Percentiles rank a stretch among this genome's conserved stretches.
Evolutionary conservation across 2,888 invertebrate genomes (phyloP).

Genomic region (Ischnura elegans): DNA sequence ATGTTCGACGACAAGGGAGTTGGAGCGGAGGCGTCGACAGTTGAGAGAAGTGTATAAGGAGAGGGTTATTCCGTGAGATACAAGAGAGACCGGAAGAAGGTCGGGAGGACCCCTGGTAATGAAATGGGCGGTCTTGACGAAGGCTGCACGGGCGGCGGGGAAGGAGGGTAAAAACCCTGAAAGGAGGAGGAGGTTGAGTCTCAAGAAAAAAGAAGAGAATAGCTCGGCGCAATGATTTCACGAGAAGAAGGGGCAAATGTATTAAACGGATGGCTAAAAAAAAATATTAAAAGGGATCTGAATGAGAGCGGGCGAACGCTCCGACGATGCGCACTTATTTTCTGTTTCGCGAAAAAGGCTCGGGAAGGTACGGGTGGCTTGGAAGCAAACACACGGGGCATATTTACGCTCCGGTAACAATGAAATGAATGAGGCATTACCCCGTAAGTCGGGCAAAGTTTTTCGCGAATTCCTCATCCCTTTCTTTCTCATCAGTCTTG

Average conservation of each 20-base stretch:
- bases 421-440: slow-evolving; percentile 46
- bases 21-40: neutral
- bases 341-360: neutral
- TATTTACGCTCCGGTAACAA: slow-evolving; percentile 42
- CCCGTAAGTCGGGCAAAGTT: slow-evolving; percentile 42
- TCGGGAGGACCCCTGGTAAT: neutral
- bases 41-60: neutral
- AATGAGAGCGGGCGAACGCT: slow-evolving; percentile 11
- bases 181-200: neutral
- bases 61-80: slow-evolving; percentile 33
- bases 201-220: neutral
- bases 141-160: neutral
- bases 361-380: too few species aligned
- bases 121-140: neutral
- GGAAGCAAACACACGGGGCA: neutral
- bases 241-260: neutral
- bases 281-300: slow-evolving; percentile 23
- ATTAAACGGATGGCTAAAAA: neutral
- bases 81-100: neutral
- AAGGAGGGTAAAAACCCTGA: too few species aligned
- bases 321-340: neutral
- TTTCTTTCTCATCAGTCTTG: neutral
- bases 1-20: neutral
- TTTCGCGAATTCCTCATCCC: slow-evolving; percentile 7
- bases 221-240: neutral